A percentile compares a stretch with the other conserved stretches of the same genome.
These are phyloP conservation scores for Pseudomyrmex cubaensis DNA, from an alignment of 1,140 invertebrate genomes.

Conservation along the genomic window DNA sequence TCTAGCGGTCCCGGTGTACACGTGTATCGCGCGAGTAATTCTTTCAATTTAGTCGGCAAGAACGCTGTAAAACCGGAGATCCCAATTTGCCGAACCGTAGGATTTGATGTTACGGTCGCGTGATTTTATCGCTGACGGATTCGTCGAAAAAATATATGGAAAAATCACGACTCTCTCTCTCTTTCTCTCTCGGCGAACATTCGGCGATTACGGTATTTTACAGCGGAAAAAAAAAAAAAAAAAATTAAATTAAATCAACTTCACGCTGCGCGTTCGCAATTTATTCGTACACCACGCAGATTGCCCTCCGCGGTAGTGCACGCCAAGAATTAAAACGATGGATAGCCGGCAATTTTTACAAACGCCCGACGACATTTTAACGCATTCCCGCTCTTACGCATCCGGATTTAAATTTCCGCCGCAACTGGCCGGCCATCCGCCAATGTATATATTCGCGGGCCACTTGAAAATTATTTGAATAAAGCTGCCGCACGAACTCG, in stretches of 20 bases:
- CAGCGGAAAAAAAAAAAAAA: background rate
- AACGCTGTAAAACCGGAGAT: constrained; percentile 18
- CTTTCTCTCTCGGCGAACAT: background rate
- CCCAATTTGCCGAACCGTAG: constrained; percentile 23
- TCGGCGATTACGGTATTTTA: constrained; percentile 34
- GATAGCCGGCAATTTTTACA: constrained; percentile 39
- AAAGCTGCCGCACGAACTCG: constrained; percentile 67
- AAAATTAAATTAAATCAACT: constrained; percentile 49
- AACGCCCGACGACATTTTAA: constrained; percentile 47
- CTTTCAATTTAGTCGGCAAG: constrained; percentile 30
- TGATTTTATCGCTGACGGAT: constrained; percentile 7
- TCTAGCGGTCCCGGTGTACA: background rate
- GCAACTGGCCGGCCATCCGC: constrained; percentile 26
- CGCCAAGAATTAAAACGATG: constrained; percentile 52
- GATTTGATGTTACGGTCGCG: constrained; percentile 12
- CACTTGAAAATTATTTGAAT: constrained; percentile 79
- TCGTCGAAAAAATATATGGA: constrained; percentile 31
- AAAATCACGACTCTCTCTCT: constrained; percentile 2
- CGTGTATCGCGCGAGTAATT: constrained; percentile 54
- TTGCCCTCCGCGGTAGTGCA: constrained; percentile 17
- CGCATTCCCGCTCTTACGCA: constrained; percentile 43
- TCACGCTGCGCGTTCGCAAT: constrained; percentile 23
- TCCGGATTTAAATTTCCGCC: constrained; percentile 71
- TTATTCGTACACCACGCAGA: constrained; percentile 51
- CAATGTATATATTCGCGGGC: constrained; percentile 58